These are phyloP conservation scores for Hephaestus fuliginosus DNA, from an alignment of 2,797 vertebrate species.

Conservation along the genomic window DNA sequence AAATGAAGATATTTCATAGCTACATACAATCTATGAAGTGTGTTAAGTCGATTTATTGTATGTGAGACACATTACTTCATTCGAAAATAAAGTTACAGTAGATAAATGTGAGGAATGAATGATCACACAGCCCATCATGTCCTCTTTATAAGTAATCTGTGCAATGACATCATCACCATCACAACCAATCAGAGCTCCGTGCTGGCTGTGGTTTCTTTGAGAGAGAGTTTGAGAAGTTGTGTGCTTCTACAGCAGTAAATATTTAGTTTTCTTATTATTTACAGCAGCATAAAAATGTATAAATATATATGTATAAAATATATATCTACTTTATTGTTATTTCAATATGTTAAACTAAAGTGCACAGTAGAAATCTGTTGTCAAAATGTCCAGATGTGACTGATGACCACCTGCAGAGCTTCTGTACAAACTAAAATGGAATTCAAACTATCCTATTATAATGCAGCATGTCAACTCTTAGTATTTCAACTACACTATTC, in stretches of 20 bases:
- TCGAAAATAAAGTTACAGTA: not conserved
- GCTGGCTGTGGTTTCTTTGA: not conserved
- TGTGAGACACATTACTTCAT: constrained; percentile 21
- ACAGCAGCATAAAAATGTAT: not conserved
- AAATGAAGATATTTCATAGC: not conserved
- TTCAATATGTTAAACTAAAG: not conserved
- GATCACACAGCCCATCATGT: not conserved
- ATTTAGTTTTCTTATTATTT: too few relatives aligned
- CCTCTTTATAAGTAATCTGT: constrained; percentile 8
- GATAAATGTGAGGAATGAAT: constrained; percentile 1
- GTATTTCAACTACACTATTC: not conserved
- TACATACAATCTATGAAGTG: not conserved
- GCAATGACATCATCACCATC: constrained; percentile 38
- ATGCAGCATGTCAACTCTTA: not conserved
- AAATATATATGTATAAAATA: too few relatives aligned
- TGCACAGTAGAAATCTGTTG: not conserved
- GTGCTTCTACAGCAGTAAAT: not conserved
- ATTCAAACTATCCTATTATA: not conserved
- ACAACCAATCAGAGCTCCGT: constrained; percentile 46
- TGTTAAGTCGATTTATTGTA: not conserved
- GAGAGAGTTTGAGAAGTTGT: constrained; percentile 1
- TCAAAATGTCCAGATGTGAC: too few relatives aligned
- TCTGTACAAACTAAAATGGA: not conserved
- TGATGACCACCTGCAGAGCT: not conserved
- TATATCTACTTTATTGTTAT: not conserved